A percentile compares a stretch with the other conserved stretches of the same genome.
Evolutionary conservation across 1,140 invertebrate genomes (phyloP).

Genomic region (Protaetia brevitarsis): DNA sequence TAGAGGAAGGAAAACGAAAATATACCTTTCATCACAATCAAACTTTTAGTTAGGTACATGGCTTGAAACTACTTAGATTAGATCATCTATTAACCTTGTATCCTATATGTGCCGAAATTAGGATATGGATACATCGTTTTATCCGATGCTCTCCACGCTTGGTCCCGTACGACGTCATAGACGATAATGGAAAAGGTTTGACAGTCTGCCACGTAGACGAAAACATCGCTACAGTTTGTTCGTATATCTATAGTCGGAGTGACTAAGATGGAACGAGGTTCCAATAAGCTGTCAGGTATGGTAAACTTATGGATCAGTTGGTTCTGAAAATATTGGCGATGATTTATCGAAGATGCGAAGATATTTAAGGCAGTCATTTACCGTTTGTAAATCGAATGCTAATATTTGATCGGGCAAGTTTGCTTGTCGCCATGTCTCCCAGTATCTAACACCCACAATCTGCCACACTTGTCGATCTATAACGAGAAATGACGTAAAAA

Average conservation of each 20-base stretch:
- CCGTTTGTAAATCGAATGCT: constrained; percentile 58
- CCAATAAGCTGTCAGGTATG: constrained; percentile 51
- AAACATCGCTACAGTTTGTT: constrained; percentile 60
- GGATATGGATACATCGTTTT: constrained; percentile 72
- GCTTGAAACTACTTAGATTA: not conserved
- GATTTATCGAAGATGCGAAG: not conserved
- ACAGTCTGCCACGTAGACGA: constrained; percentile 74
- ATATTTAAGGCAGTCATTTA: constrained; percentile 31
- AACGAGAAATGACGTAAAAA: too few species aligned
- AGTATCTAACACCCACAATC: constrained; percentile 67
- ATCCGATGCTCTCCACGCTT: constrained; percentile 66
- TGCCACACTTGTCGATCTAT: constrained; percentile 61
- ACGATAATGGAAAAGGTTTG: constrained; percentile 64
- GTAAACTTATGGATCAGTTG: constrained; percentile 55
- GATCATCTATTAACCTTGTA: constrained; percentile 47
- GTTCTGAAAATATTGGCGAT: constrained; percentile 45
- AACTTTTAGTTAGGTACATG: not conserved
- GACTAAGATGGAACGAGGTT: constrained; percentile 49
- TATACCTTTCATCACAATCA: too few species aligned
- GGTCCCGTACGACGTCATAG: constrained; percentile 58
- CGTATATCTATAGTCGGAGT: constrained; percentile 61
- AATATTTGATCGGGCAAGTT: constrained; percentile 62
- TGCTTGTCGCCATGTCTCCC: constrained; percentile 52
- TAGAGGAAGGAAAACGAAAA: constrained; percentile 37
- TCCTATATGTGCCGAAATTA: constrained; percentile 61